These are phyloP conservation scores for Lasioglossum zephyrum DNA, from an alignment of 2,888 invertebrate species.

Conservation along the genomic window DNA sequence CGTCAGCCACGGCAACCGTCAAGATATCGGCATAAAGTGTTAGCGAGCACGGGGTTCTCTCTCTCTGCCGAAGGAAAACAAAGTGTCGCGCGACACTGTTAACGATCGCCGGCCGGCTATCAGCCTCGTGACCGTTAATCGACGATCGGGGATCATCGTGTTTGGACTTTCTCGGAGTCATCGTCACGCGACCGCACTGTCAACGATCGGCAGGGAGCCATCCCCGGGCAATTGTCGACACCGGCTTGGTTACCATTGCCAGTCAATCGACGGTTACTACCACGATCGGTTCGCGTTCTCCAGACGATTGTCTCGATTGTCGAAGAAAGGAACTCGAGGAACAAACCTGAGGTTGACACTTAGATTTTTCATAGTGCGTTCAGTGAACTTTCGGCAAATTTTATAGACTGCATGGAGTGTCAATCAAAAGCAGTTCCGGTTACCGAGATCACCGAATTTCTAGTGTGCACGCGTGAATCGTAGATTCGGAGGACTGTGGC, in stretches of 20 bases:
- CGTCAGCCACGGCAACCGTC: conserved; percentile 56
- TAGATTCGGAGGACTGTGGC: not conserved
- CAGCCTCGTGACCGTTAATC: conserved; percentile 55
- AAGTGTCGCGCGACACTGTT: conserved; percentile 62
- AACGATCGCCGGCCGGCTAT: conserved; percentile 50
- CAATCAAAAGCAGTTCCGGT: not conserved
- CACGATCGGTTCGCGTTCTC: conserved; percentile 2
- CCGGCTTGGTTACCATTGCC: conserved; percentile 31
- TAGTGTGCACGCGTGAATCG: not conserved
- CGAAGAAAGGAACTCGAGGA: not conserved
- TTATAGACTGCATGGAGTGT: not conserved
- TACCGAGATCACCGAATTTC: not conserved
- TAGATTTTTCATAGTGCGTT: not conserved
- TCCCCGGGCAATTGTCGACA: conserved; percentile 38
- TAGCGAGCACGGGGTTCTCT: conserved; percentile 40
- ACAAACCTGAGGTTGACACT: not conserved
- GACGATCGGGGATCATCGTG: conserved; percentile 57
- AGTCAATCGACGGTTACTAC: conserved; percentile 51
- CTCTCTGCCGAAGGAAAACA: conserved; percentile 38
- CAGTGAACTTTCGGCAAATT: not conserved
- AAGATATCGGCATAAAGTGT: conserved; percentile 59
- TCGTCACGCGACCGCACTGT: conserved; percentile 63
- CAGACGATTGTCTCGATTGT: not conserved
- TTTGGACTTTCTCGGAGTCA: conserved; percentile 62
- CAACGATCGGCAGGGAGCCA: conserved; percentile 55